phyloP scores from a whole-genome alignment of 2,113 vertebrate genomes.

The Cheilinus undulatus region DNA sequence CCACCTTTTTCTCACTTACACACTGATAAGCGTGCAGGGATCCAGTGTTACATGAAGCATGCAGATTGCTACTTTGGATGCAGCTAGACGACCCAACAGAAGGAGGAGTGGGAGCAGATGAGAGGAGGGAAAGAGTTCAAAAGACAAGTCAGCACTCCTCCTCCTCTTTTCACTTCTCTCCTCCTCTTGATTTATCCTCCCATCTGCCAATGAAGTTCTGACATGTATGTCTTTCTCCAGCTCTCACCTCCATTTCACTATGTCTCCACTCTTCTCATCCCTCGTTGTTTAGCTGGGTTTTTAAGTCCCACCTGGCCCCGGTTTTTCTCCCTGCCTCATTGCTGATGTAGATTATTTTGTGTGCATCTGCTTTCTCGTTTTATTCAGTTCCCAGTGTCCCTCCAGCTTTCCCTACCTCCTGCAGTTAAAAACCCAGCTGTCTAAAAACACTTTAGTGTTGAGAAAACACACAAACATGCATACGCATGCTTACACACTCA shows the following conservation, averaged over 20 bases:
- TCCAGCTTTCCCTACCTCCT: constrained; percentile 43
- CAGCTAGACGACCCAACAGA: constrained; percentile 32
- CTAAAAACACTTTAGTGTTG: constrained; percentile 28
- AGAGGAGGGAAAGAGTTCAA: constrained; percentile 53
- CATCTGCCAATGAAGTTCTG: constrained; percentile 59
- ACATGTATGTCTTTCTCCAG: constrained; percentile 29
- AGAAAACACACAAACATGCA: constrained; percentile 21
- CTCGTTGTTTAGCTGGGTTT: constrained; percentile 10
- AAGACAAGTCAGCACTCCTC: constrained; percentile 39
- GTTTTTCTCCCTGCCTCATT: constrained; percentile 4
- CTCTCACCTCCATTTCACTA: neutral
- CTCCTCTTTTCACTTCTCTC: constrained; percentile 28
- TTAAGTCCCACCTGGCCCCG: constrained; percentile 13
- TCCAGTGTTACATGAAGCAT: constrained; percentile 41
- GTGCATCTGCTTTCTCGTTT: constrained; percentile 35
- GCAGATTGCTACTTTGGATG: constrained; percentile 61
- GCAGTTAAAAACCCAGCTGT: constrained; percentile 53
- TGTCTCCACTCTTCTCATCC: constrained; percentile 11
- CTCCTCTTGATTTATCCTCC: constrained; percentile 49
- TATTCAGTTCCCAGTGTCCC: constrained; percentile 6
- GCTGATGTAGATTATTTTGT: constrained; percentile 41
- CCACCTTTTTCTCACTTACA: neutral
- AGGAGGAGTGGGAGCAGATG: constrained; percentile 34
- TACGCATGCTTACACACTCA: constrained; percentile 23
- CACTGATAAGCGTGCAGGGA: constrained; percentile 16